Evolutionary conservation across 2,888 invertebrate species (phyloP).

Genomic region (Allophyes oxyacanthae): DNA sequence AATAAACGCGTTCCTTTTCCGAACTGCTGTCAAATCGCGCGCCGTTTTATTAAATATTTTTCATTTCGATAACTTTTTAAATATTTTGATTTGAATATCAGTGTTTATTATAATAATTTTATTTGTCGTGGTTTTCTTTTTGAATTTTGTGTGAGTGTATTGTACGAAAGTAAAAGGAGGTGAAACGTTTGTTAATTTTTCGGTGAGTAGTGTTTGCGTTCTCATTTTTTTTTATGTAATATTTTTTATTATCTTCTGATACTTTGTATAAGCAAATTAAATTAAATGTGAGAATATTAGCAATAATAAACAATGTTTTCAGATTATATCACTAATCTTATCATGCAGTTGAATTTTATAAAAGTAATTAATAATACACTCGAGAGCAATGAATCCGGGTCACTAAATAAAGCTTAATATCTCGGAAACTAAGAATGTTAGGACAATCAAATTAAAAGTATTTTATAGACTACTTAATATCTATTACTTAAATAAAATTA

Average conservation of each 20-base stretch:
- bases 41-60: slow-evolving; percentile 59
- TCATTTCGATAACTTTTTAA: slow-evolving; percentile 21
- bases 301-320: background rate
- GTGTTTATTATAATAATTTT: slow-evolving; percentile 40
- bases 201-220: slow-evolving; percentile 72
- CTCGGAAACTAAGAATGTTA: too few relatives aligned
- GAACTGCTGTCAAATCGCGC: slow-evolving; percentile 67
- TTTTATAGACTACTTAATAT: too few relatives aligned
- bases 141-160: slow-evolving; percentile 62
- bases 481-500: too few relatives aligned
- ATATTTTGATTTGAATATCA: slow-evolving; percentile 22
- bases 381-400: too few relatives aligned
- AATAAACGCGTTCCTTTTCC: slow-evolving; percentile 65
- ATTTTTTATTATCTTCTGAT: slow-evolving; percentile 31
- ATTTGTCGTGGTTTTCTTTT: slow-evolving; percentile 49
- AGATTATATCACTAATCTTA: too few relatives aligned
- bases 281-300: background rate
- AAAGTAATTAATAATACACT: too few relatives aligned
- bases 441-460: too few relatives aligned
- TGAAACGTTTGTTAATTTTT: slow-evolving; percentile 73
- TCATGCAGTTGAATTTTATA: too few relatives aligned
- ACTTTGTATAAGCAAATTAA: slow-evolving; percentile 7
- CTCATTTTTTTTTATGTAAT: slow-evolving; percentile 55
- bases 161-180: slow-evolving; percentile 81
- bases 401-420: too few relatives aligned